A percentile compares a stretch with the other conserved stretches of the same genome.
These are phyloP conservation scores for Fundulus diaphanus DNA, from an alignment of 2,797 vertebrate genomes.

Conservation along the genomic window DNA sequence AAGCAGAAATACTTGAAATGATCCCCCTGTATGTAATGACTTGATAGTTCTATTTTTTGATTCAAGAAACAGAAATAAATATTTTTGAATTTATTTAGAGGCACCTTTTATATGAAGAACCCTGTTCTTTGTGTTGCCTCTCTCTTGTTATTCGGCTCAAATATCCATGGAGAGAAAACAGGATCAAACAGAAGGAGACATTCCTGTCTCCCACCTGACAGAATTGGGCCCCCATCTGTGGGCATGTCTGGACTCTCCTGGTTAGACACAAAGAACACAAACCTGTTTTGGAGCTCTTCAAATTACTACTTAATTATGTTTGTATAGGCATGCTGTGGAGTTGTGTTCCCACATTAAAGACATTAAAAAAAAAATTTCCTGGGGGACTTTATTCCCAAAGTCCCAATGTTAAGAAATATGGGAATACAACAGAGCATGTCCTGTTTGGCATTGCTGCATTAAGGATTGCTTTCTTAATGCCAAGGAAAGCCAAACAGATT, in stretches of 20 bases:
- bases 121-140: background rate
- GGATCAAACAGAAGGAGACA: conserved; percentile 24
- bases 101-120: background rate
- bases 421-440: background rate
- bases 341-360: background rate
- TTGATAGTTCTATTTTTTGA: background rate
- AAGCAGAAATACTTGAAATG: too few species aligned
- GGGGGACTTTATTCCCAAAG: background rate
- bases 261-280: background rate
- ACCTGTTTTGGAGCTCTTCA: background rate
- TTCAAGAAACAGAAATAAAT: background rate
- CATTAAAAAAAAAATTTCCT: too few species aligned
- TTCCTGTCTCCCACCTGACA: conserved; percentile 41
- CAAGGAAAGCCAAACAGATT: too few species aligned
- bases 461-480: too few species aligned
- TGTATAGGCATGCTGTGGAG: background rate
- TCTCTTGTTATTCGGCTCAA: background rate
- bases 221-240: conserved; percentile 24
- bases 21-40: background rate
- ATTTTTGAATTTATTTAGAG: background rate
- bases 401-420: too few species aligned
- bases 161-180: background rate
- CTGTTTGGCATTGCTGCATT: too few species aligned
- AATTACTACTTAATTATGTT: conserved; percentile 5
- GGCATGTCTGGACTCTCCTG: conserved; percentile 27